Base-by-base conservation (phyloP, 2,888 invertebrate genomes). In the Eilema depressum region DNA sequence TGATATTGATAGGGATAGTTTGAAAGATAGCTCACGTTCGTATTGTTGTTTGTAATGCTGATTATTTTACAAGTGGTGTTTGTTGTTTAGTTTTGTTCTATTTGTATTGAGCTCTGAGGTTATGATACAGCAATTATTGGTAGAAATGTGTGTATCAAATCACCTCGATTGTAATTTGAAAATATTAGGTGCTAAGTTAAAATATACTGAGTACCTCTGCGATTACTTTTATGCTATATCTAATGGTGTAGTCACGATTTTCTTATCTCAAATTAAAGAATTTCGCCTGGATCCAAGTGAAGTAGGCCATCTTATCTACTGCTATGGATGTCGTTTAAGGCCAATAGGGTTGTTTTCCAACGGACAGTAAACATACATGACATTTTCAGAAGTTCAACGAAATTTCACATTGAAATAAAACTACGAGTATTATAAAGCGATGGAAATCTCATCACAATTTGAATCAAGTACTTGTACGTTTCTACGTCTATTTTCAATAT, bases 31-130 rank as follows among this genome's bases (percentile, higher is more conserved):
- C 87, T 92, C 91, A 92, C 91, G 92, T 90, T 89, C 85, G 82
- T 85, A 88, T 89, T 88, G 86, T 89, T 89, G 91, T 93, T 92
- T 89, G 88, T 88, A 83, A 87, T 90, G 88, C 88, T 90, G 90
- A 90, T 93, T 89, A 89, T 87, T 87, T 85, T 85, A 80, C 84
- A 83, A 85, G 83, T 85, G 83, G 84, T 87, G 86, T 89, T 87
- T 86, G 83, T 81, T 81, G 74, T 74, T 62, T 74, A 28, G 65
- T 77, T 80, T 79, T 80, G 74, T 81, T 75, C 70, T 79, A 76
- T 79, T 81, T 79, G 77, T 79, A 76, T 79, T 75, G 71, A 73
- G 64, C 75, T 80, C 76, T 75, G 64, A 65, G 63, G 76, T 79
- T 76, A 74, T 75, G 76, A 60, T 80, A 71, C 28, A 75, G 59